Base-by-base conservation (phyloP, 2,113 vertebrate species). In the Columbina picui region DNA sequence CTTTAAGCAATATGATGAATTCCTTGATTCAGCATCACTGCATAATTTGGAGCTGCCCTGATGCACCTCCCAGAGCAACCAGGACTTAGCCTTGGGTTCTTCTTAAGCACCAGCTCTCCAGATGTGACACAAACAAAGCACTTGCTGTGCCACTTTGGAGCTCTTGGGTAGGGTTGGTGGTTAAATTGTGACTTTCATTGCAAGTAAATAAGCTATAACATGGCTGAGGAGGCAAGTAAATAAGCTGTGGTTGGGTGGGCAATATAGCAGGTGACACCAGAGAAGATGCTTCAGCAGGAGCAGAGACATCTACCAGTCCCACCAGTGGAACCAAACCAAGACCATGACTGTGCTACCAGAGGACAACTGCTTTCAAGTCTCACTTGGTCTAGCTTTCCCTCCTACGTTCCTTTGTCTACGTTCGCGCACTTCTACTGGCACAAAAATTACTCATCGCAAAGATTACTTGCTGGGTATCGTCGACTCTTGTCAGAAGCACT, bases 1-100 rank as follows among this genome's bases (percentile, higher is more conserved):
- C 38, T 30, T 11, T 12, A 27, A 70, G 56, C 43, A 73, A 17
- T 41, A 5, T 7, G 20, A 20, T 9, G 8, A 30, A 19, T 25
- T 21, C 45, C 30, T n/a, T 12, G 4, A 56, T 74, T 52, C n/a
- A 16, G n/a, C 10, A 9, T 5, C 9, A 25, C 30, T 77, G 9
- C 9, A 2, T 39, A n/a, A 21, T 9, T 57, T 0, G 0, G 32
- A 7, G 13, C 12, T 39, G 57, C 10, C 38, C 63, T n/a, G 39
- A 67, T 25, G 4, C 26, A 82, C 7, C 18, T 65, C 26, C 15
- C 70, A 55, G 8, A 17, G 26, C 17, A 73, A 27, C 17, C 12
- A 60, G 63, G 26, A 18, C 34, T 43, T 34, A 38, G 29, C 17
- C 29, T 41, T 61, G 36, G 10, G 27, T 56, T 21, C 12, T 73